A percentile compares a stretch with the other conserved stretches of the same genome.
These are phyloP conservation scores for Aphodius granarius DNA, from an alignment of 2,888 invertebrate species.

Conservation along the genomic window DNA sequence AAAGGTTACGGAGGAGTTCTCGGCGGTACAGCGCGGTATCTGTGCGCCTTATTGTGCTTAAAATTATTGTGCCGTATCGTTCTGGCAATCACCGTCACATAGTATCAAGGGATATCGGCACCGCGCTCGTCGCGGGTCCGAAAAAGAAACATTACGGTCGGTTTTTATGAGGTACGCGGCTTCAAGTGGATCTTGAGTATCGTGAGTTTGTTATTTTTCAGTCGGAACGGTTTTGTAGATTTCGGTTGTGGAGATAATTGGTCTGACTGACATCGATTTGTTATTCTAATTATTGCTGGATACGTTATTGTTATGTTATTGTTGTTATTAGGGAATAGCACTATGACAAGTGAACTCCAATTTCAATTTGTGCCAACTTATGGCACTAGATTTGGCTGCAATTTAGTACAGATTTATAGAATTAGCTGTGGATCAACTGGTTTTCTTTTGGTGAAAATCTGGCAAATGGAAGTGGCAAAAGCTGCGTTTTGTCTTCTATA, in stretches of 20 bases:
- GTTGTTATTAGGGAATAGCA: no score
- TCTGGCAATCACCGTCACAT: constrained; percentile 14
- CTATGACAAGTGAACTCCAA: no score
- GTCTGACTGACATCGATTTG: background rate
- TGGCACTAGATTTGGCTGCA: no score
- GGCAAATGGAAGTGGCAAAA: no score
- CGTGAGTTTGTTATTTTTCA: background rate
- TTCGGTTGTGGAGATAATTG: background rate
- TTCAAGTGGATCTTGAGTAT: background rate
- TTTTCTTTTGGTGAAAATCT: no score
- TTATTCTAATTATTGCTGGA: background rate
- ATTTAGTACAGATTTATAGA: no score
- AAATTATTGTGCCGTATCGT: constrained; percentile 21
- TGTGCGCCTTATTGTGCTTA: constrained; percentile 39
- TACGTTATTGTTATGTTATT: background rate
- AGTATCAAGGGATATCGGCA: background rate
- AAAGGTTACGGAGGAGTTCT: constrained; percentile 43
- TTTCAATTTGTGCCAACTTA: no score
- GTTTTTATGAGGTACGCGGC: background rate
- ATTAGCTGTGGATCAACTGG: no score
- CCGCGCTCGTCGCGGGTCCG: background rate
- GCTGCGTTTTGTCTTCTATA: no score
- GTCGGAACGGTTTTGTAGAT: background rate
- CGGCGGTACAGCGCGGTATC: constrained; percentile 40
- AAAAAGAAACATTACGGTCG: background rate